Evolutionary conservation across 2,113 vertebrate genomes (phyloP), one percentile per base, ranked within the genome.

Genomic region (Phrynocephalus versicolor): DNA sequence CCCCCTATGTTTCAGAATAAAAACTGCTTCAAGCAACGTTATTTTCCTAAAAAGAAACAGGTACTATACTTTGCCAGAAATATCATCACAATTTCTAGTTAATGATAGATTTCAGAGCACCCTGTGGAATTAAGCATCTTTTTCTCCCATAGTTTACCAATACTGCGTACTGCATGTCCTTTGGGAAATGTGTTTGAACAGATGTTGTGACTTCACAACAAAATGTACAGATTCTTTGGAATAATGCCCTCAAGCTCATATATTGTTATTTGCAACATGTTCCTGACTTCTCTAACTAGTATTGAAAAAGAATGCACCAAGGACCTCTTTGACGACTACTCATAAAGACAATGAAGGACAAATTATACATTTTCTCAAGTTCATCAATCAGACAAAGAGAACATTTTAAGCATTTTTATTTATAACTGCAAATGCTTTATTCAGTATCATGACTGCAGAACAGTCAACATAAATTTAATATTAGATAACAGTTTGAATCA

Each of bases 171-270:
- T 84, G 70, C 76, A 89, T 85, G 90, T 90, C 79, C 83, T 92
- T 16, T 60, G 89, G 88, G 81, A 94, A 95, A 94, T 8, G 79
- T 85, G 84, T 85, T 93, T 70, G 65, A 95, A 89, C 81, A 94
- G 87, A 94, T 90, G 71, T 83, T 94, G 87, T 84, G 60, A 33
- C 86, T 93, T 93, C 87, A 65, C 89, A 91, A 89, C 89, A 83
- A 91, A 93, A 91, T 88, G 89, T 90, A 90, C 18, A 90, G 78
- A 83, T 90, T 90, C 89, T 91, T 93, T 88, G 85, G 67, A 84
- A 39, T 70, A 88, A 92, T 86, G 91, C 80, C 51, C 75, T 89
- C 84, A 30, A 70, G 58, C 27, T 37, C 60, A 79, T 65, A 84
- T 82, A 87, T 64, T 89, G 33, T 69, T 92, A 91, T 93, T 90